These are phyloP conservation scores for honey bee (Apis mellifera) DNA, from an alignment of 1,140 invertebrate genomes.

Conservation along the genomic window Amel_HAv3.1 CM009943.2:4575001-4575500, in stretches of 20 bases:
- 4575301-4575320: conserved; percentile 78
- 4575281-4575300: conserved; percentile 80
- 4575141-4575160: conserved; percentile 42
- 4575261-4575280: conserved; percentile 79
- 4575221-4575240: background rate
- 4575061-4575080: conserved; percentile 61
- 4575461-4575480: conserved; percentile 74
- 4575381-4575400: conserved; percentile 67
- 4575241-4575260: conserved; percentile 52
- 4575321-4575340: conserved; percentile 67
- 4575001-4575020: conserved; percentile 63
- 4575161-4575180: conserved; percentile 38
- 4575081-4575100: conserved; percentile 50
- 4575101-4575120: conserved; percentile 61
- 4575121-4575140: conserved; percentile 48
- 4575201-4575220: conserved; percentile 23
- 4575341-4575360: conserved; percentile 67
- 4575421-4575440: conserved; percentile 77
- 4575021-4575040: conserved; percentile 53
- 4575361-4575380: conserved; percentile 66
- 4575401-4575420: conserved; percentile 67
- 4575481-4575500: conserved; percentile 74
- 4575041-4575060: conserved; percentile 65
- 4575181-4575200: conserved; percentile 52
- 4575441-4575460: conserved; percentile 79